Conservation (phyloP, 2,888 invertebrate genomes). For the Eilema sororculum region DNA sequence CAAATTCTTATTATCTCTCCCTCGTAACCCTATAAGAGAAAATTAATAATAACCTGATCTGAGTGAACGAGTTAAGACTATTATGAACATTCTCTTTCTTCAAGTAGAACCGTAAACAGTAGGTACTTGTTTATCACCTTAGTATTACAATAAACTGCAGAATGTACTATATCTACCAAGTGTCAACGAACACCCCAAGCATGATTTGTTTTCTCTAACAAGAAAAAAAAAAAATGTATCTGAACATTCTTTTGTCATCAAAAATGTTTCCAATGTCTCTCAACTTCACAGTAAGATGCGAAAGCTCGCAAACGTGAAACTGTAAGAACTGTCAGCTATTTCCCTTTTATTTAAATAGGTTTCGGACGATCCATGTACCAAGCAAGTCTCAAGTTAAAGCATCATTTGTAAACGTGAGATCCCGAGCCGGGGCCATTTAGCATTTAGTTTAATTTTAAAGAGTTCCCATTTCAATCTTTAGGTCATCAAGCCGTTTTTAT, state of each 20-base stretch:
- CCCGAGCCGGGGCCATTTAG: constrained; percentile 55
- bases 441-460: constrained; percentile 65
- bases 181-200: neutral
- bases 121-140: neutral
- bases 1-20: too few species aligned
- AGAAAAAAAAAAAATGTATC: too few species aligned
- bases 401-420: constrained; percentile 63
- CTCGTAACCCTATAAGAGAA: too few species aligned
- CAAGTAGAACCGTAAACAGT: too few species aligned
- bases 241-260: neutral
- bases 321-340: constrained; percentile 44
- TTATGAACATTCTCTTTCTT: neutral
- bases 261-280: constrained; percentile 12
- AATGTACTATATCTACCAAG: neutral
- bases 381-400: constrained; percentile 52
- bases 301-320: constrained; percentile 29
- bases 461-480: constrained; percentile 73
- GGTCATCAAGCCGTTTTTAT: constrained; percentile 81
- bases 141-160: neutral
- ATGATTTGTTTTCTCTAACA: neutral
- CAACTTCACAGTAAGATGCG: constrained; percentile 16
- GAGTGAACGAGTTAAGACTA: too few species aligned
- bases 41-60: too few species aligned
- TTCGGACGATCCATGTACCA: constrained; percentile 31
- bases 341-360: constrained; percentile 25